phyloP scores from a whole-genome alignment of 2,113 vertebrate genomes.

The Rhabdornis inornatus region DNA sequence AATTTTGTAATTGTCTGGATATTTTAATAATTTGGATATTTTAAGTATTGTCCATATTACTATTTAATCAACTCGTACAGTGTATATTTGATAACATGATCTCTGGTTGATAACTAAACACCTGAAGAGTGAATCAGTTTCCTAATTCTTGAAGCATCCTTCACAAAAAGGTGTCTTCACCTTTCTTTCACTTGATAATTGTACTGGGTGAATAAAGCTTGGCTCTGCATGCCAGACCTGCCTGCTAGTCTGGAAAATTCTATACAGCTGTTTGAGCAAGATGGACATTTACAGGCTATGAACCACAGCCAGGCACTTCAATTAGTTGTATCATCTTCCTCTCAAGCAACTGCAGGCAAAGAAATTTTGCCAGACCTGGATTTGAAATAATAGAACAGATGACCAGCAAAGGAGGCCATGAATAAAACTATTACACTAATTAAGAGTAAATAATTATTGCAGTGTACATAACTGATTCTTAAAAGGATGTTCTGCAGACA shows the following conservation, averaged over 20 bases:
- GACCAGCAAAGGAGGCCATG: not conserved
- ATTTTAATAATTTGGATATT: not conserved
- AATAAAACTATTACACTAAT: not conserved
- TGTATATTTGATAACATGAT: not conserved
- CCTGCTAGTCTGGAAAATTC: slow-evolving; percentile 1
- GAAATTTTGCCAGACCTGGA: not conserved
- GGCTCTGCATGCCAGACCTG: not conserved
- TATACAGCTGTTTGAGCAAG: not conserved
- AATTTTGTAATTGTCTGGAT: not conserved
- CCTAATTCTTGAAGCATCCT: not conserved
- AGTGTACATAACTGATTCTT: not conserved
- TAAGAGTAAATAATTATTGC: not conserved
- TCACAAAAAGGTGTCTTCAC: not conserved
- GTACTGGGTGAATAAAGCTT: not conserved
- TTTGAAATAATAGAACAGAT: not conserved
- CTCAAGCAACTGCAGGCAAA: not conserved
- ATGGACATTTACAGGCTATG: not conserved
- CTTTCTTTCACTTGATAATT: not conserved
- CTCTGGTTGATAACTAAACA: not conserved
- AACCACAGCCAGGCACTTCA: not conserved
- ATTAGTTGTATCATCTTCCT: not conserved
- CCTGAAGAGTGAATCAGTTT: not conserved
- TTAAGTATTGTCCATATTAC: not conserved
- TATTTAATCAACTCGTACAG: not conserved
- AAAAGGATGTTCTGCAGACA: not conserved